These are phyloP conservation scores for Anoplius nigerrimus DNA, from an alignment of 2,888 invertebrate genomes.

Conservation along the genomic window DNA sequence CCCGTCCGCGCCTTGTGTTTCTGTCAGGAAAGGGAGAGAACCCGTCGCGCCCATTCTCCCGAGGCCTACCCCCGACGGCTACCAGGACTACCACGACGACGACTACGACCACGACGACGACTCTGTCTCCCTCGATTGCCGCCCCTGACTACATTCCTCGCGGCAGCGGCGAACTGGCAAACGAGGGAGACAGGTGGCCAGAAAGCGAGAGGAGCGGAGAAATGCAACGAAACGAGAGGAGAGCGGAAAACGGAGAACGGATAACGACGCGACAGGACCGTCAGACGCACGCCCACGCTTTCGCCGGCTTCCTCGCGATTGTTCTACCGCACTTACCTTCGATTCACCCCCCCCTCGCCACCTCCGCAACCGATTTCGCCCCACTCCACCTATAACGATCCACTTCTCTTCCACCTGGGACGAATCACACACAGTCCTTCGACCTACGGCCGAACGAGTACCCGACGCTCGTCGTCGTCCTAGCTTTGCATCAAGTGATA, in stretches of 20 bases:
- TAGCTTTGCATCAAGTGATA: too few relatives aligned
- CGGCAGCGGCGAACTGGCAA: constrained; percentile 20
- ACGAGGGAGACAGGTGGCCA: too few relatives aligned
- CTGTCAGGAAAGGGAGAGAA: not conserved
- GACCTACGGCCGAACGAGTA: too few relatives aligned
- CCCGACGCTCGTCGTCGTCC: too few relatives aligned
- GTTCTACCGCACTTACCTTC: constrained; percentile 45
- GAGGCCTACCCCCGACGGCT: not conserved
- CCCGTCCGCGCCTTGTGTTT: not conserved
- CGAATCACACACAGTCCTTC: too few relatives aligned
- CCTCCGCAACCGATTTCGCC: too few relatives aligned
- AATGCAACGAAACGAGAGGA: not conserved
- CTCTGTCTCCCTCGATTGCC: not conserved
- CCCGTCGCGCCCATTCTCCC: not conserved
- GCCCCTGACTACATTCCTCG: constrained; percentile 12
- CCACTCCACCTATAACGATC: too few relatives aligned
- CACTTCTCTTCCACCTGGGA: too few relatives aligned
- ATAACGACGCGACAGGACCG: constrained; percentile 23
- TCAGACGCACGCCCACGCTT: constrained; percentile 46
- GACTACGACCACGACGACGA: too few relatives aligned
- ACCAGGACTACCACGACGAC: too few relatives aligned
- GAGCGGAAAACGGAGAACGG: not conserved
- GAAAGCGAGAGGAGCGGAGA: too few relatives aligned
- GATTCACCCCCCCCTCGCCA: constrained; percentile 34
- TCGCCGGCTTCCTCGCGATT: constrained; percentile 24